phyloP scores from a whole-genome alignment of 1,140 invertebrate species.

The Tribolium madens region DNA sequence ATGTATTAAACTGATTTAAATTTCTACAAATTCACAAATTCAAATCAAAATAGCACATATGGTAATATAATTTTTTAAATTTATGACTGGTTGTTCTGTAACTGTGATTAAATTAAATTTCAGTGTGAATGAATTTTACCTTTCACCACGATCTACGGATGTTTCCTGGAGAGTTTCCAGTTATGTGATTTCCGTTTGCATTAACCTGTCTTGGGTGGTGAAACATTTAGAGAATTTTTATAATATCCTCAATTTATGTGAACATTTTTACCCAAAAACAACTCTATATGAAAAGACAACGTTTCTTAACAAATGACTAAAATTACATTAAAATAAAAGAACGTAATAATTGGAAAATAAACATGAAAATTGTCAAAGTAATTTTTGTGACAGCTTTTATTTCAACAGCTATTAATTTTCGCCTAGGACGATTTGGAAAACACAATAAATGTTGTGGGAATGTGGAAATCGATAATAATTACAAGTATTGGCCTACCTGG shows the following conservation, averaged over 20 bases:
- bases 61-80: background rate
- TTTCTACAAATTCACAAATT: background rate
- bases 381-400: no score
- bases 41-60: background rate
- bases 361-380: no score
- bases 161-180: background rate
- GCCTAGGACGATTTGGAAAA: no score
- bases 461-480: constrained; percentile 1
- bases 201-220: background rate
- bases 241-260: background rate
- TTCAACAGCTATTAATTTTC: no score
- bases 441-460: background rate
- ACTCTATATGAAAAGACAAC: no score
- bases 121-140: background rate
- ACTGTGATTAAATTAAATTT: background rate
- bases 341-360: no score
- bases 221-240: background rate
- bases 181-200: background rate
- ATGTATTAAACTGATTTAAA: background rate
- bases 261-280: no score
- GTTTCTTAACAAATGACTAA: no score
- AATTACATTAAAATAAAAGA: no score
- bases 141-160: background rate
- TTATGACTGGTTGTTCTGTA: background rate
- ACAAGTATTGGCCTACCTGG: background rate